Percentiles rank a stretch among this genome's conserved stretches.
phyloP scores from a whole-genome alignment of 2,888 invertebrate genomes.

The Abscondita cerata region DNA sequence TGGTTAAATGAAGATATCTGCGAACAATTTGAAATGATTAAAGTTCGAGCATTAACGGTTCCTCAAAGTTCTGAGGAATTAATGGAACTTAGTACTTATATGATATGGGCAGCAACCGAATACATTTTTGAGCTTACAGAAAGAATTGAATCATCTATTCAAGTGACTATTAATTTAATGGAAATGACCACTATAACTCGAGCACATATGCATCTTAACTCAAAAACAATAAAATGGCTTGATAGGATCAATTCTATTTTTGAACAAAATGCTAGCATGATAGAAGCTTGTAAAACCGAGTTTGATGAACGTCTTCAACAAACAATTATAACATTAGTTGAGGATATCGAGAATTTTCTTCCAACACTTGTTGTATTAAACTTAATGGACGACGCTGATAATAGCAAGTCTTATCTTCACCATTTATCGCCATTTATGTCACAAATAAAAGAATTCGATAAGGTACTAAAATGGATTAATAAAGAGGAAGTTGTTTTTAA shows the following conservation, averaged over 20 bases:
- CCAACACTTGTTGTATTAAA: slow-evolving; percentile 73
- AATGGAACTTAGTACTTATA: slow-evolving; percentile 77
- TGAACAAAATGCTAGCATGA: slow-evolving; percentile 78
- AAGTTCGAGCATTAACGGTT: slow-evolving; percentile 70
- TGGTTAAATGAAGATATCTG: slow-evolving; percentile 73
- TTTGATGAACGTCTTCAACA: slow-evolving; percentile 82
- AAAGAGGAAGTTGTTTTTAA: slow-evolving; percentile 87
- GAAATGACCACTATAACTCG: slow-evolving; percentile 77
- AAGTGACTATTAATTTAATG: slow-evolving; percentile 72
- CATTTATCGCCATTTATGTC: slow-evolving; percentile 78
- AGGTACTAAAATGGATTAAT: slow-evolving; percentile 85
- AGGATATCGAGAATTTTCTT: slow-evolving; percentile 73
- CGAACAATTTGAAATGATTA: slow-evolving; percentile 74
- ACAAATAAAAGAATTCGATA: slow-evolving; percentile 76
- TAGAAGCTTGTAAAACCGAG: slow-evolving; percentile 82
- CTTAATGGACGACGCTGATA: slow-evolving; percentile 82
- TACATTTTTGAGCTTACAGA: slow-evolving; percentile 73
- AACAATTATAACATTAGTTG: slow-evolving; percentile 73
- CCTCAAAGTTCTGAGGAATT: slow-evolving; percentile 83
- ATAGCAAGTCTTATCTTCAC: slow-evolving; percentile 80
- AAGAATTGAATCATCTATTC: slow-evolving; percentile 72
- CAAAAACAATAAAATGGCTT: slow-evolving; percentile 85
- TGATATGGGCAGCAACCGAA: slow-evolving; percentile 77
- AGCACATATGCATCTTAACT: slow-evolving; percentile 81
- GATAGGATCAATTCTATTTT: slow-evolving; percentile 81